Evolutionary conservation across 92 coral and sea anemone genomes (phyloP).

Genomic region (Paramuricea clavata): DNA sequence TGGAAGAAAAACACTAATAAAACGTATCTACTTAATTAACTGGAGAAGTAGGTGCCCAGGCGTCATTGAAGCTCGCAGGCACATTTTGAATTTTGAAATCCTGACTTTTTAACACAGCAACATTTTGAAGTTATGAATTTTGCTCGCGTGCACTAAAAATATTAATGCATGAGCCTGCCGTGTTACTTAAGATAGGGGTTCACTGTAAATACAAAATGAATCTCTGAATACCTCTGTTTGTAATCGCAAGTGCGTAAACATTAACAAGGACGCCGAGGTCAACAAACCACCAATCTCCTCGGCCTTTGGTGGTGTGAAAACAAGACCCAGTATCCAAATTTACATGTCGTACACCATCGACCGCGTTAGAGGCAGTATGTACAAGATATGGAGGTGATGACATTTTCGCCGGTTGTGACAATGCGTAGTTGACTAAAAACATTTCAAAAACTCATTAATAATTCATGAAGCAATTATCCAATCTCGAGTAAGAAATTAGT

Average conservation of each 20-base stretch:
- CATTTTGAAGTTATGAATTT: too few species aligned
- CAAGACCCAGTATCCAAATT: neutral
- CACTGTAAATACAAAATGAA: too few species aligned
- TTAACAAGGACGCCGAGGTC: neutral
- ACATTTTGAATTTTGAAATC: too few species aligned
- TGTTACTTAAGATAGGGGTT: too few species aligned
- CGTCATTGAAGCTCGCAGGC: too few species aligned
- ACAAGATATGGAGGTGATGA: neutral
- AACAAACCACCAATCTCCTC: conserved; percentile 14
- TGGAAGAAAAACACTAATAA: too few species aligned
- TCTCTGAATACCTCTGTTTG: neutral
- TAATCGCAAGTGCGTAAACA: conserved; percentile 1
- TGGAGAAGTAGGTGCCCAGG: too few species aligned
- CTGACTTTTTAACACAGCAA: too few species aligned
- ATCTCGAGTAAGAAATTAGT: too few species aligned
- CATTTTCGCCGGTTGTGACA: neutral
- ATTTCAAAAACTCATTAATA: neutral
- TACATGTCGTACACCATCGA: neutral
- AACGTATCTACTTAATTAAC: too few species aligned
- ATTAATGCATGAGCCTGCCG: too few species aligned
- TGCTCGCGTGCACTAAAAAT: too few species aligned
- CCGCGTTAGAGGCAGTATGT: neutral
- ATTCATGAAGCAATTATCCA: neutral
- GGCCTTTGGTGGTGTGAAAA: neutral
- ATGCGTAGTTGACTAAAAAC: neutral